These are phyloP conservation scores for Nysson spinosus DNA, from an alignment of 2,888 invertebrate species.

Conservation along the genomic window DNA sequence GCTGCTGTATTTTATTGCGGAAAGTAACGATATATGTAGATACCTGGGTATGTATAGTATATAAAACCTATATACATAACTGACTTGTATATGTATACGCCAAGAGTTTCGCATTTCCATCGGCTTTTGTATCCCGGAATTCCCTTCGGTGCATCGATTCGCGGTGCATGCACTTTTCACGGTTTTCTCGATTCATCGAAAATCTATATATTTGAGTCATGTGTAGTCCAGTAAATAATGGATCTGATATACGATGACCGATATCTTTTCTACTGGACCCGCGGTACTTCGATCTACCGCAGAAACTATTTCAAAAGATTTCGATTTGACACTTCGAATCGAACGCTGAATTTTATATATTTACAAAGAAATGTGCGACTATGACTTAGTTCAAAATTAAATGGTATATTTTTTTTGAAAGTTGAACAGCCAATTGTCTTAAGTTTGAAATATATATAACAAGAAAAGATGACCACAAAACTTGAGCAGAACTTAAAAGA, in stretches of 20 bases:
- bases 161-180: constrained; percentile 52
- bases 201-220: constrained; percentile 49
- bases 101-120: constrained; percentile 42
- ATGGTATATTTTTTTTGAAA: too few relatives aligned
- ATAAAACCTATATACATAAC: constrained; percentile 6
- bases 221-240: constrained; percentile 50
- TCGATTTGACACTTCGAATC: too few relatives aligned
- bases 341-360: too few relatives aligned
- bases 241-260: constrained; percentile 32
- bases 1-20: constrained; percentile 55
- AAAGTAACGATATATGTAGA: constrained; percentile 44
- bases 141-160: constrained; percentile 46
- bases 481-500: too few relatives aligned
- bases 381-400: too few relatives aligned
- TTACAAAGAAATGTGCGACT: too few relatives aligned
- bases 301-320: constrained; percentile 16
- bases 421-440: too few relatives aligned
- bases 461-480: too few relatives aligned
- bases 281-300: background rate
- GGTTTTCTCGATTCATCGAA: constrained; percentile 52
- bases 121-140: constrained; percentile 52
- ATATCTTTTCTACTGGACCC: constrained; percentile 7
- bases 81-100: constrained; percentile 9
- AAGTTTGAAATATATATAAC: too few relatives aligned
- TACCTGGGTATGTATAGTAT: constrained; percentile 6